These are phyloP conservation scores for Crocidura indochinensis DNA, from an alignment of 2,797 vertebrate genomes.

Conservation along the genomic window DNA sequence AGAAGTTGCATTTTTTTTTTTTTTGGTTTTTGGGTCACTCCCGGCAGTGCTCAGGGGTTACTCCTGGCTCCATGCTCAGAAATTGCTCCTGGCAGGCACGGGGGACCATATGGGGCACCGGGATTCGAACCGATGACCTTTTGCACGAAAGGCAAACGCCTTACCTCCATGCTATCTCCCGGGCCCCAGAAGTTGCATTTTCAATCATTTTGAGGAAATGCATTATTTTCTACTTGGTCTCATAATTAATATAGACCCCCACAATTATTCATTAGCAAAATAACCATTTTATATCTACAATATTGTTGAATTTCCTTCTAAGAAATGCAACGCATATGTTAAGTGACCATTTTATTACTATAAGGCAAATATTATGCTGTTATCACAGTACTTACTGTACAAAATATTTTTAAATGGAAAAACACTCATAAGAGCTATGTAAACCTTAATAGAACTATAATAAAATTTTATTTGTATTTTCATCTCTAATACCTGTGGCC, in stretches of 20 bases:
- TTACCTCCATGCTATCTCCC: too few species aligned
- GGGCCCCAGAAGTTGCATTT: not conserved
- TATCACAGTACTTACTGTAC: not conserved
- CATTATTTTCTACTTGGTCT: conserved; percentile 51
- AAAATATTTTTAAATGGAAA: conserved; percentile 58
- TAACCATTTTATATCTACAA: not conserved
- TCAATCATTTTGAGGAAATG: conserved; percentile 59
- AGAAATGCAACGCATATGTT: not conserved
- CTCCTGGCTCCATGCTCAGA: too few species aligned
- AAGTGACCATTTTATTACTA: not conserved
- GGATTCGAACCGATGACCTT: too few species aligned
- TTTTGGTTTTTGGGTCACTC: too few species aligned
- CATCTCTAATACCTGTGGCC: conserved; percentile 8
- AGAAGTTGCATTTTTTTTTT: not conserved
- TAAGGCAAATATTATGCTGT: not conserved
- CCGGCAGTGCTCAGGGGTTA: too few species aligned
- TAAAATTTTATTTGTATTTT: conserved; percentile 18
- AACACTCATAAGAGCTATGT: conserved; percentile 38
- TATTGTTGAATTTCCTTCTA: not conserved
- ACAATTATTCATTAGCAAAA: not conserved
- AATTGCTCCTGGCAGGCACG: too few species aligned
- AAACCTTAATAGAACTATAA: not conserved
- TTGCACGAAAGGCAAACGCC: too few species aligned
- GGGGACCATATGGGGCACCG: too few species aligned
- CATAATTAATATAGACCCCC: conserved; percentile 35